Evolutionary conservation across 2,113 vertebrate genomes (phyloP), one percentile per base, ranked within the genome.

Genomic region (Bubo scandiacus): DNA sequence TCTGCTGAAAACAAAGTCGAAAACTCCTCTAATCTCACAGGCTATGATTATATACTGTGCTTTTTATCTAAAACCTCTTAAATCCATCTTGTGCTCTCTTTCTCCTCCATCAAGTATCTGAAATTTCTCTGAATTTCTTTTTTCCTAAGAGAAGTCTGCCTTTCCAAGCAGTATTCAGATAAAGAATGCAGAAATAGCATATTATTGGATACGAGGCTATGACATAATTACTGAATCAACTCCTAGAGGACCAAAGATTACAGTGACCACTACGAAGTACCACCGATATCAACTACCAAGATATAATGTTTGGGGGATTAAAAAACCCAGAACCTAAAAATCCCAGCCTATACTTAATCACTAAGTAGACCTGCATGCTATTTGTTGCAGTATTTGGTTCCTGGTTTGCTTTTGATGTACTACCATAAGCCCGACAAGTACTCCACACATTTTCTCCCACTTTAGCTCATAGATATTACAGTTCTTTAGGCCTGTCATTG

Each of bases 251-350:
- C 49, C 12, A 30, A 73, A 43, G 30, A 12, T 57, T 15, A 27
- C 3, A 3, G 16, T 30, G 29, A 34, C 12, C 27, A 75, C 29
- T 62, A 72, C 52, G 20, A 12, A 17, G 5, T 8, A 23, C 36
- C 61, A 19, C 12, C 30, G 38, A 57, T 34, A 34, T 11, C 47
- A 18, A 51, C 25, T 58, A 23, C 1, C 13, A 71, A 67, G 22
- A 52, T 52, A 19, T 0, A 54, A 25, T 1, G 1, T 47, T 17
- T 34, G 15, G 2, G 10, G 10, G 4, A 34, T 49, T 52, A 20
- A 81, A 74, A 14, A 16, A 2, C 4, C 4, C n/a, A 3, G n/a
- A 85, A 20, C 22, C 9, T 12, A 25, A 54, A 88, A 73, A 52
- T 30, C 21, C 11, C 27, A 85, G 32, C 6, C 36, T 49, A 12